A percentile compares a stretch with the other conserved stretches of the same genome.
Conservation (phyloP, 2,888 invertebrate species). For the Synanthedon tipuliformis region DNA sequence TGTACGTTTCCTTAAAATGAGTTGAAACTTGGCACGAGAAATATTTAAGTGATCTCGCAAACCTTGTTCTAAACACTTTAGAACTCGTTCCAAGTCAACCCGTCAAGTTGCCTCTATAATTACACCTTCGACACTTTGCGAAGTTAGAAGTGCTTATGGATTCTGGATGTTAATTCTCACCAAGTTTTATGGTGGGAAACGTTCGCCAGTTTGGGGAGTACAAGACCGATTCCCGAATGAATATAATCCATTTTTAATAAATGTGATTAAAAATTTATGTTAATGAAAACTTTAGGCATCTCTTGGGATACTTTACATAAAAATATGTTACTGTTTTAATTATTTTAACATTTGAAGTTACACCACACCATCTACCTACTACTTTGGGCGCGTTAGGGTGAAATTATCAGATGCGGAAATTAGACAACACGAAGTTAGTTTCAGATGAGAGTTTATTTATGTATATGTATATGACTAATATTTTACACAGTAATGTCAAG, state of each 20-base stretch:
- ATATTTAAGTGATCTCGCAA: not conserved
- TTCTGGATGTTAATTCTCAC: slow-evolving; percentile 17
- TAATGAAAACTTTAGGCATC: too few species aligned
- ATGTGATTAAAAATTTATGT: slow-evolving; percentile 3
- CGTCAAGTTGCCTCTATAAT: slow-evolving; percentile 11
- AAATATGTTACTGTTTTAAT: too few species aligned
- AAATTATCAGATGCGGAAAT: too few species aligned
- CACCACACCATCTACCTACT: too few species aligned
- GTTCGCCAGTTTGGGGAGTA: slow-evolving; percentile 17
- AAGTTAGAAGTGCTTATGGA: slow-evolving; percentile 16
- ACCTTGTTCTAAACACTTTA: slow-evolving; percentile 3
- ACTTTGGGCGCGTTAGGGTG: too few species aligned
- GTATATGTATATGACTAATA: too few species aligned
- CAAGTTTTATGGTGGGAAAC: slow-evolving; percentile 27
- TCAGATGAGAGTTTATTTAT: too few species aligned
- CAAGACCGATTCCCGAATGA: slow-evolving; percentile 24
- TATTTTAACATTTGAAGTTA: too few species aligned
- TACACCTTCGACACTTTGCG: slow-evolving; percentile 18
- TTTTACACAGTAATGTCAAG: too few species aligned
- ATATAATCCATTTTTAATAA: slow-evolving; percentile 25
- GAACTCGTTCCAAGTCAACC: slow-evolving; percentile 4
- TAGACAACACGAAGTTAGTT: too few species aligned
- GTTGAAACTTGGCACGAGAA: not conserved
- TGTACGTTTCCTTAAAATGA: not conserved
- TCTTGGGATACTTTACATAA: too few species aligned